phyloP scores from a whole-genome alignment of 2,113 vertebrate genomes.

The Pachycephala philippinensis region DNA sequence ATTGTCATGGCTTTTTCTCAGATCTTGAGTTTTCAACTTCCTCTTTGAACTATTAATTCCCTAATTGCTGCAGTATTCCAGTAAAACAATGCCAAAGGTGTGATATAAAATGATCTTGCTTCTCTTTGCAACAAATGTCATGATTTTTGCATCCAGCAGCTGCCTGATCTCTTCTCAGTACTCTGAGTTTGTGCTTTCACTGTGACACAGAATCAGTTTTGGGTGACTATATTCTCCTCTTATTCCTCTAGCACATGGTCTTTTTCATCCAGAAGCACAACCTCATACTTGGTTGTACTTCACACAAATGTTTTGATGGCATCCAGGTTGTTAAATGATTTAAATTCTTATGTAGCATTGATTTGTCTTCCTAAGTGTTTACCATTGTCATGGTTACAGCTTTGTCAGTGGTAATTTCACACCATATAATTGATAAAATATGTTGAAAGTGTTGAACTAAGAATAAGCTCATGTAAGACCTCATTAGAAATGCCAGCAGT shows the following conservation, averaged over 20 bases:
- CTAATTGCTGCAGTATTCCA: background rate
- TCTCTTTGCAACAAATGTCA: background rate
- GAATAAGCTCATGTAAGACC: background rate
- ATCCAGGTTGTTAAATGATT: background rate
- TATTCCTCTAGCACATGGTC: fast-evolving
- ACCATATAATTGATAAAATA: background rate
- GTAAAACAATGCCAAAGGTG: background rate
- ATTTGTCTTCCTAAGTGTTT: background rate
- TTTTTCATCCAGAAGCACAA: background rate
- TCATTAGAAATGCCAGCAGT: background rate
- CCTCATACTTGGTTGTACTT: background rate
- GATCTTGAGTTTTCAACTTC: background rate
- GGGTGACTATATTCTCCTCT: background rate
- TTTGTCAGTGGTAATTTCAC: background rate
- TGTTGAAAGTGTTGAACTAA: background rate
- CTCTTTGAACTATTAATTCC: background rate
- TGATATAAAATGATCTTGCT: background rate
- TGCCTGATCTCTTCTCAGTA: background rate
- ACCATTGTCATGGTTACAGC: background rate
- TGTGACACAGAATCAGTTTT: background rate
- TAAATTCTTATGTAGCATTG: background rate
- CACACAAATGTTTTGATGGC: background rate
- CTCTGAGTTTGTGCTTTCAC: background rate
- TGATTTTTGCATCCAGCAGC: background rate
- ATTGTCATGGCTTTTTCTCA: background rate